phyloP scores from a whole-genome alignment of 2,113 vertebrate species.

The Sylvia atricapilla region DNA sequence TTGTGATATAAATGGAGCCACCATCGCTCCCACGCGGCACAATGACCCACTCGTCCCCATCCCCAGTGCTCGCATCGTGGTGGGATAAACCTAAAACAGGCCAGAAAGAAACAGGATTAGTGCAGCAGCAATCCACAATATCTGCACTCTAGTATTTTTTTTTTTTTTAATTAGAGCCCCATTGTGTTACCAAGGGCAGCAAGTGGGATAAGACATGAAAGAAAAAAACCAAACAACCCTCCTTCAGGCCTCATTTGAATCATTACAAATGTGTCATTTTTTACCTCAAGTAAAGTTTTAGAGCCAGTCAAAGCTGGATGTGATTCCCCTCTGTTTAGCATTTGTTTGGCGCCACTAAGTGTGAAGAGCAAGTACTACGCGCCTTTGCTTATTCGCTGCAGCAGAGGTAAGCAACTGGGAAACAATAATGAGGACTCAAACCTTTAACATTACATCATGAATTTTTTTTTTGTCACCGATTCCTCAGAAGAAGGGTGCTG shows the following conservation, averaged over 20 bases:
- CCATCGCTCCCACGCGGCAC: constrained; percentile 92
- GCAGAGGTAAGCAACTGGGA: neutral
- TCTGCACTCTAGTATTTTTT: fast-evolving
- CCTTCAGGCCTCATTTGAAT: neutral
- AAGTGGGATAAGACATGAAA: neutral
- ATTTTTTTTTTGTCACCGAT: neutral
- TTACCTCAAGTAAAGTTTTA: neutral
- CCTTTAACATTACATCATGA: no score
- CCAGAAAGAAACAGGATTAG: neutral
- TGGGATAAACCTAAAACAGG: constrained; percentile 87
- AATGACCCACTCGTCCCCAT: constrained; percentile 92
- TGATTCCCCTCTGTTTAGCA: neutral
- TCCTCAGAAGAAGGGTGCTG: neutral
- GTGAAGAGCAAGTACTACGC: neutral
- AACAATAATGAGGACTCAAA: neutral
- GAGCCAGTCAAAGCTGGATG: neutral
- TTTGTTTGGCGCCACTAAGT: neutral
- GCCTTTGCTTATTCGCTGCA: neutral
- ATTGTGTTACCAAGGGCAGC: neutral
- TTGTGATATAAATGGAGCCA: constrained; percentile 90
- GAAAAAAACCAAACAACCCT: neutral
- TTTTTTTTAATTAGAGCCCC: neutral
- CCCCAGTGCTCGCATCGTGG: constrained; percentile 83
- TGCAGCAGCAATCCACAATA: neutral
- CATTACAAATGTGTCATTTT: neutral